Evolutionary conservation across 2,888 invertebrate genomes (phyloP).

Genomic region (Atethmia centrago): DNA sequence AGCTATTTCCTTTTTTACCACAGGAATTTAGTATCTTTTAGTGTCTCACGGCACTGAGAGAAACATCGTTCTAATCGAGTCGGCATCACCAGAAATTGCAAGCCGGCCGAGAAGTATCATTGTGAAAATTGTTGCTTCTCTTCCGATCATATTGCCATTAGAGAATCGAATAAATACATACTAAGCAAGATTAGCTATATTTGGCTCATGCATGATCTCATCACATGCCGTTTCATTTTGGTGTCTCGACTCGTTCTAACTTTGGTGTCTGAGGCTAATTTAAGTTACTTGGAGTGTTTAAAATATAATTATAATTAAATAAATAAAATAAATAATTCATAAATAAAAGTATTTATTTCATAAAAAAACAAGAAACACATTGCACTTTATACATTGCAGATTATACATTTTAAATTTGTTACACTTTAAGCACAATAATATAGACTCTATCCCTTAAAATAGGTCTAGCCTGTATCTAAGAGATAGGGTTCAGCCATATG

Average conservation of each 20-base stretch:
- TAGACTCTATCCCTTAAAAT: no score
- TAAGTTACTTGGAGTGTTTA: not conserved
- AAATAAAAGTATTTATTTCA: no score
- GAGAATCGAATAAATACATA: slow-evolving; percentile 46
- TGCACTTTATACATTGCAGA: no score
- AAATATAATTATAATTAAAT: no score
- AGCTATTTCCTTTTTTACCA: slow-evolving; percentile 51
- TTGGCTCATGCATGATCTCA: slow-evolving; percentile 26
- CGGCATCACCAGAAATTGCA: slow-evolving; percentile 42
- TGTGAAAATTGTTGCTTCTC: slow-evolving; percentile 39
- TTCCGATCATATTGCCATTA: slow-evolving; percentile 31
- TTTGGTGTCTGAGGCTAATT: not conserved
- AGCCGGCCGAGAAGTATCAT: slow-evolving; percentile 18
- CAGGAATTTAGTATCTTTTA: slow-evolving; percentile 36
- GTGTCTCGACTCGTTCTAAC: not conserved
- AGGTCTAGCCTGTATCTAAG: no score
- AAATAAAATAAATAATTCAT: no score
- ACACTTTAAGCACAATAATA: no score
- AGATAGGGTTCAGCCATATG: no score
- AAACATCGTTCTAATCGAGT: slow-evolving; percentile 36
- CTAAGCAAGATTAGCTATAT: slow-evolving; percentile 15
- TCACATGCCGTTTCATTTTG: slow-evolving; percentile 26
- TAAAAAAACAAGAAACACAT: no score
- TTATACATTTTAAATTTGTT: no score
- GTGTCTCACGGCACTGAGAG: slow-evolving; percentile 20